Base-by-base conservation (phyloP, 2,113 vertebrate species). In the Laterallus jamaicensis region DNA sequence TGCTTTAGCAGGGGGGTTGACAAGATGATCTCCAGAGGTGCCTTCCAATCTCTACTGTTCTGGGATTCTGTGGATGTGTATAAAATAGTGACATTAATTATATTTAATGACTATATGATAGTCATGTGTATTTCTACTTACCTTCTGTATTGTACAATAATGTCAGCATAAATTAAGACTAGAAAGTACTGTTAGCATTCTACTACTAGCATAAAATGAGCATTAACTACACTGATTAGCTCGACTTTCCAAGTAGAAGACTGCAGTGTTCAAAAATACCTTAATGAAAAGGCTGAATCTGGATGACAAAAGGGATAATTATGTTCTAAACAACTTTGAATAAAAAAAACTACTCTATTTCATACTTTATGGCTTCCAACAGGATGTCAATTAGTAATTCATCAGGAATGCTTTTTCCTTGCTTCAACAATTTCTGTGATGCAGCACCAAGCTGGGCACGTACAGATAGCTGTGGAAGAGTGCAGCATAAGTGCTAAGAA, bases 361-460 rank as follows among this genome's bases (percentile, higher is more conserved):
- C 98, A 94, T 98, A 99, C 99, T 97, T 98, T 93, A 99, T 98
- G 12, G 98, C 98, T 81, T 99, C 98, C 59, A 98, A 94, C 12
- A 99, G 60, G 86, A 99, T 99, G 85, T 98, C 97, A 70, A 99
- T 88, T 26, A 99, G 90, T 60, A 99, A 94, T 60, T 97, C 93
- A 95, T 99, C 98, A 0, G 99, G 96, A 86, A 99, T 90, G 40
- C 92, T 91, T 54, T 96, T 96, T 83, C 99, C 99, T 78, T 96
- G 98, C 95, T 96, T 99, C 90, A 99, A 89, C 49, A 98, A 88
- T 52, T 94, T 88, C 79, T 98, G 98, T 82, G 98, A 98, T 76
- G 95, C 95, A 15, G 86, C 97, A 7, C 99, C 99, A 83, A 98
- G 97, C 32, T 97, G 94, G 35, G 98, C 98, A 68, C 95, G 97